phyloP scores from a whole-genome alignment of 1,140 invertebrate genomes.

The Zaprionus kolodkinae region DNA sequence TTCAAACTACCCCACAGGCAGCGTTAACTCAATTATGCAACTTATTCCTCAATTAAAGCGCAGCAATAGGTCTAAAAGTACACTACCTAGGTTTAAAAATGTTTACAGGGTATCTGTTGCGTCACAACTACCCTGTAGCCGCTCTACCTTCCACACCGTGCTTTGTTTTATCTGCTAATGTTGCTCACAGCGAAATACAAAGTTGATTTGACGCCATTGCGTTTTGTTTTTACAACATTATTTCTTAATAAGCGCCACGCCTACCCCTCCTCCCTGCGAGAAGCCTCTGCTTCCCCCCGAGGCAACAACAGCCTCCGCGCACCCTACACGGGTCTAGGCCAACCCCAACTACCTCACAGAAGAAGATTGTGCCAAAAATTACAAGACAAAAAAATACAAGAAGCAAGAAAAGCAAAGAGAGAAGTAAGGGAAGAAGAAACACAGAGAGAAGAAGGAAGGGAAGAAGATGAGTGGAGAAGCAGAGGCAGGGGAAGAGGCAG shows the following conservation, averaged over 20 bases:
- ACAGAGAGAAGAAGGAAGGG: background rate
- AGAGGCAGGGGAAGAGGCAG: background rate
- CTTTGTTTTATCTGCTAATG: constrained; percentile 47
- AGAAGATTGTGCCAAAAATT: background rate
- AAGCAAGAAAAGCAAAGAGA: background rate
- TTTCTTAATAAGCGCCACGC: constrained; percentile 76
- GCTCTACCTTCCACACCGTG: background rate
- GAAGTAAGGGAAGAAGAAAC: background rate
- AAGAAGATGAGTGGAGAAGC: background rate
- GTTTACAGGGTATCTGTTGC: constrained; percentile 10
- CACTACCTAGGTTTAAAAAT: background rate
- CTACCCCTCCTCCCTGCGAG: background rate
- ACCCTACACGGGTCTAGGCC: background rate
- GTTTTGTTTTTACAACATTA: constrained; percentile 77
- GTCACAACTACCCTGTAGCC: background rate
- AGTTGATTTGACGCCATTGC: constrained; percentile 71
- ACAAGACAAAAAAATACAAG: background rate
- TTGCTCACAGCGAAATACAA: constrained; percentile 57
- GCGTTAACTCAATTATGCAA: too few relatives aligned
- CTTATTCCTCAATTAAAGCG: too few relatives aligned
- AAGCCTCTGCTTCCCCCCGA: background rate
- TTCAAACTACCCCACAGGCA: too few relatives aligned
- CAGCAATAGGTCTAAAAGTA: too few relatives aligned
- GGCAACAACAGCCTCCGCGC: background rate
- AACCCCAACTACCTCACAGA: background rate